Conservation (phyloP, 2,797 vertebrate species). For the Vespertilio murinus region DNA sequence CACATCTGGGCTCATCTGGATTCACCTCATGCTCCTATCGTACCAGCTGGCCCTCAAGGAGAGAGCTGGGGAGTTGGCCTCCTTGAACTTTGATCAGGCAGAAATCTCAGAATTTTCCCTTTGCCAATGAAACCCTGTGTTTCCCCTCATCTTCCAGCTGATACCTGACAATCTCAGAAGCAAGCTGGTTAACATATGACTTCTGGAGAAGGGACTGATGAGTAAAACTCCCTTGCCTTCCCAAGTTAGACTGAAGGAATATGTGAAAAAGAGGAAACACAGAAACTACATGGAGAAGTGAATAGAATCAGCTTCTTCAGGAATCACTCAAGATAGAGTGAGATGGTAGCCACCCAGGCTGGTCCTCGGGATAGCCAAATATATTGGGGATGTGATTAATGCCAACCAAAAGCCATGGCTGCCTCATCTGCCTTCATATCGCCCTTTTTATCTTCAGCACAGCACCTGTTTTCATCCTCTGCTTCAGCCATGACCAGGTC, state of each 20-base stretch:
- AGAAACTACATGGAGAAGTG: not conserved
- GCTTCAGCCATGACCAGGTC: not conserved
- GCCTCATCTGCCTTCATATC: rapidly evolving
- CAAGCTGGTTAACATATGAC: not conserved
- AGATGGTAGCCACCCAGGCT: not conserved
- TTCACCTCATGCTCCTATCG: not conserved
- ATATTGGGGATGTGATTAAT: not conserved
- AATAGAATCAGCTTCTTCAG: not conserved
- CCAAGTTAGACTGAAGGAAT: not conserved
- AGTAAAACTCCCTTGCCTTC: not conserved
- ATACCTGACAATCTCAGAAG: not conserved
- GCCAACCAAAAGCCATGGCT: not conserved
- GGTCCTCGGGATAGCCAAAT: not conserved
- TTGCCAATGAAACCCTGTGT: not conserved
- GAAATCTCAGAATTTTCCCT: not conserved
- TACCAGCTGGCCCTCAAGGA: not conserved
- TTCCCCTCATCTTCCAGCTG: not conserved
- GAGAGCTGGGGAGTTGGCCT: not conserved
- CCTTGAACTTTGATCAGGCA: not conserved
- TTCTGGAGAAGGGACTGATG: not conserved
- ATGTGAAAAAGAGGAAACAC: not conserved
- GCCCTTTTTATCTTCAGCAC: not conserved
- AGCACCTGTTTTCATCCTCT: not conserved
- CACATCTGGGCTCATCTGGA: not conserved
- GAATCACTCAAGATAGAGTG: too few relatives aligned